Evolutionary conservation across 2,113 vertebrate species (phyloP).

Genomic region (Saguinus imperator): DNA sequence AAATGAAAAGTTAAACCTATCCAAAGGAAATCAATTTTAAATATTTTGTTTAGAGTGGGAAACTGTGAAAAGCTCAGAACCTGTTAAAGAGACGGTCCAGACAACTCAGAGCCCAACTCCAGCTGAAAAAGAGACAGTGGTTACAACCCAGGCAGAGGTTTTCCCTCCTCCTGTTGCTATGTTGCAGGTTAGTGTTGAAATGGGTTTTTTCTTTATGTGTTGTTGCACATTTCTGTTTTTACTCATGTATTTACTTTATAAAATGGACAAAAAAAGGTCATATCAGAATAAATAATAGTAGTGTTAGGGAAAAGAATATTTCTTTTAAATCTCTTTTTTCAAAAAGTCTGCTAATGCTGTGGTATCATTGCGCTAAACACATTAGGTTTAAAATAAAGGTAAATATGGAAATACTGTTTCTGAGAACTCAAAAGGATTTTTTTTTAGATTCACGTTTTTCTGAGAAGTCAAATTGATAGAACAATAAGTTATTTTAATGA

Average conservation of each 20-base stretch:
- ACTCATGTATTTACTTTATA: not conserved
- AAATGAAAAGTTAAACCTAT: not conserved
- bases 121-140: constrained; percentile 85
- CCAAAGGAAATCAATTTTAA: constrained; percentile 56
- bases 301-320: not conserved
- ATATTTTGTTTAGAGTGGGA: constrained; percentile 93
- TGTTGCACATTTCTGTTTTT: not conserved
- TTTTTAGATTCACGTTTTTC: not conserved
- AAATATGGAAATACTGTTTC: not conserved
- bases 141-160: constrained; percentile 90
- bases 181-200: constrained; percentile 91
- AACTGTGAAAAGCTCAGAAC: constrained; percentile 90
- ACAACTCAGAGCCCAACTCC: constrained; percentile 82
- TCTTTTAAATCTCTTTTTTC: not conserved
- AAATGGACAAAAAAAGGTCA: not conserved
- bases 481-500: not conserved
- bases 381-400: not conserved
- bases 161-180: constrained; percentile 95
- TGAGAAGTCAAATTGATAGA: not conserved
- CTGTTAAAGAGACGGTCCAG: constrained; percentile 85
- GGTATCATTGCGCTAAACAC: not conserved
- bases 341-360: not conserved
- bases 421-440: not conserved
- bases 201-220: not conserved
- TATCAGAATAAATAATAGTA: not conserved